phyloP scores from a whole-genome alignment of 37 sponge, comb jelly and placozoan species.

The Haliclona indistincta region DNA sequence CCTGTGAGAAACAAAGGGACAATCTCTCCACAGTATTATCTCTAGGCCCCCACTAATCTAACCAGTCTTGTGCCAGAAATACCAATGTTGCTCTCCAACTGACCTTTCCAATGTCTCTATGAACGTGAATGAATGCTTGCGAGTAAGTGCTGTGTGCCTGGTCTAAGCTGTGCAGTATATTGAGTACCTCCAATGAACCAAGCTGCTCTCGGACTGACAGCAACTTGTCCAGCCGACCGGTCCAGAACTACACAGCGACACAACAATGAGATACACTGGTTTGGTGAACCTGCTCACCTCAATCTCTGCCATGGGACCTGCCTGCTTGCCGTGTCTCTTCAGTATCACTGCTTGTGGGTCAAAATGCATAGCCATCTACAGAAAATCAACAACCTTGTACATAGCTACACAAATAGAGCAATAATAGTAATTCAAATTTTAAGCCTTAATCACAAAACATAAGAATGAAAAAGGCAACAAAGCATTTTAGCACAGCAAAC shows the following conservation, averaged over 20 bases:
- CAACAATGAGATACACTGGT: background rate
- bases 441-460: background rate
- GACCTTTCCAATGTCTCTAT: slow-evolving; percentile 63
- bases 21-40: background rate
- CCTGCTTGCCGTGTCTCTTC: slow-evolving; percentile 30
- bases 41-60: background rate
- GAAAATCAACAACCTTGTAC: background rate
- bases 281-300: slow-evolving; percentile 47
- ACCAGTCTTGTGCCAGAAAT: background rate
- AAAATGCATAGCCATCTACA: slow-evolving; percentile 59
- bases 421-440: background rate
- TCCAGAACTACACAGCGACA: slow-evolving; percentile 68
- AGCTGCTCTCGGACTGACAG: slow-evolving; percentile 71
- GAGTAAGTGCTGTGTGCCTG: slow-evolving; percentile 73
- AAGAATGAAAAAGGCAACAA: background rate
- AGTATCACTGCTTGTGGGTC: slow-evolving; percentile 47
- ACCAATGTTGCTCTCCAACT: background rate
- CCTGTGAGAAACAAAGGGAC: slow-evolving; percentile 15
- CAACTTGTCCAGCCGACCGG: slow-evolving; percentile 35
- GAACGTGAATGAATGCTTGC: slow-evolving; percentile 63
- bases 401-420: background rate
- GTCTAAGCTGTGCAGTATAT: slow-evolving; percentile 70
- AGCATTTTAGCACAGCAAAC: background rate
- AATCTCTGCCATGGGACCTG: slow-evolving; percentile 80
- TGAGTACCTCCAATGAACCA: slow-evolving; percentile 51